A percentile compares a stretch with the other conserved stretches of the same genome.
phyloP scores from a whole-genome alignment of 2,888 invertebrate species.

The Eupithecia inturbata region DNA sequence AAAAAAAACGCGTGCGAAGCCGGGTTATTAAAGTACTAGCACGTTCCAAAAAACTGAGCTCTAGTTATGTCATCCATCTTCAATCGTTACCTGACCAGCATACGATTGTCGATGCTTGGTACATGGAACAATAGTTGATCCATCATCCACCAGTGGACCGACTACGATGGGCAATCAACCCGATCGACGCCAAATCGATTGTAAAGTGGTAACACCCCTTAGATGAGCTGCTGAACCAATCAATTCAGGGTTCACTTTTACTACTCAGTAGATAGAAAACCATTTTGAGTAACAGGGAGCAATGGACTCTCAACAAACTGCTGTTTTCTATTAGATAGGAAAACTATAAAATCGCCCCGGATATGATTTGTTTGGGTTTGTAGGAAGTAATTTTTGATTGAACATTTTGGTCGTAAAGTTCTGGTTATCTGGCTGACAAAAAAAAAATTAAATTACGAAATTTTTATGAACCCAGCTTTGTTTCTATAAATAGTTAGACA shows the following conservation, averaged over 20 bases:
- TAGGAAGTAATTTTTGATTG: conserved; percentile 22
- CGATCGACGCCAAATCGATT: neutral
- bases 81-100: neutral
- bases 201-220: neutral
- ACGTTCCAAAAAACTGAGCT: neutral
- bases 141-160: neutral
- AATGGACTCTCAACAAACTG: conserved; percentile 1
- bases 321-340: conserved; percentile 21
- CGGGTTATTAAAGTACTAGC: neutral
- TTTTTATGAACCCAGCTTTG: neutral
- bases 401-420: conserved; percentile 11
- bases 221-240: conserved; percentile 1
- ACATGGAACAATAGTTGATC: neutral
- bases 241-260: neutral
- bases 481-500: neutral
- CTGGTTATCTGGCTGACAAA: conserved; percentile 14
- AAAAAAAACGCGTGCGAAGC: too few relatives aligned
- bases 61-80: neutral
- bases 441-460: neutral
- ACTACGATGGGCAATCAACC: neutral
- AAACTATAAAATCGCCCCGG: conserved; percentile 37
- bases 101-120: neutral
- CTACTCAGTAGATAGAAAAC: neutral
- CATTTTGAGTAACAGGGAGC: neutral
- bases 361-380: conserved; percentile 29